These are phyloP conservation scores for Camelus dromedarius DNA, from an alignment of 2,113 vertebrate species.

Conservation along the genomic window DNA sequence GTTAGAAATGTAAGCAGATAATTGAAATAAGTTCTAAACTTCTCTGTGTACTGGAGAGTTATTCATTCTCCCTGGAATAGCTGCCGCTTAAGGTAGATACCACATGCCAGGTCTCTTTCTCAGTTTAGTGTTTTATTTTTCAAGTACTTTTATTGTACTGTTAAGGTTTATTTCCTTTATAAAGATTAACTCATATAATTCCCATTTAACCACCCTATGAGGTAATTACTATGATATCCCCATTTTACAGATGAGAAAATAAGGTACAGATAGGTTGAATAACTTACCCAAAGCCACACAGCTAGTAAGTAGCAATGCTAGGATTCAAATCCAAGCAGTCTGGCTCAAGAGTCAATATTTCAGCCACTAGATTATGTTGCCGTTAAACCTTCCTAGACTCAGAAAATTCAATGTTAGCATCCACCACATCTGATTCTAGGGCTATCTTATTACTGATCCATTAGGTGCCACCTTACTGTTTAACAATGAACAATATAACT, in stretches of 20 bases:
- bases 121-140: not conserved
- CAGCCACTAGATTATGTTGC: not conserved
- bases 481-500: not conserved
- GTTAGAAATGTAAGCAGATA: not conserved
- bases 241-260: not conserved
- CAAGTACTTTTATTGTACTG: not conserved
- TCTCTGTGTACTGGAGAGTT: not conserved
- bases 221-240: not conserved
- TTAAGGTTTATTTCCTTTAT: not conserved
- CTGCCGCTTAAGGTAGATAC: not conserved
- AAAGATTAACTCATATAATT: not conserved
- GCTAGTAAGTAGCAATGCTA: not conserved
- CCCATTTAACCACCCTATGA: not conserved
- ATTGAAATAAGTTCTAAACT: not conserved
- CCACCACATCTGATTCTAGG: not conserved
- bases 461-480: not conserved
- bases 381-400: not conserved
- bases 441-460: not conserved
- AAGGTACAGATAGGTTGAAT: not conserved
- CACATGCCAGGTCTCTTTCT: not conserved
- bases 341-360: not conserved
- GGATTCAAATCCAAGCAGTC: not conserved
- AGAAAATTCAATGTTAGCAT: constrained; percentile 4
- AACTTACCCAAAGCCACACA: not conserved
- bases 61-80: not conserved